A percentile compares a stretch with the other conserved stretches of the same genome.
Conservation (phyloP, 2,888 invertebrate species). For the Heliconius erato region DNA sequence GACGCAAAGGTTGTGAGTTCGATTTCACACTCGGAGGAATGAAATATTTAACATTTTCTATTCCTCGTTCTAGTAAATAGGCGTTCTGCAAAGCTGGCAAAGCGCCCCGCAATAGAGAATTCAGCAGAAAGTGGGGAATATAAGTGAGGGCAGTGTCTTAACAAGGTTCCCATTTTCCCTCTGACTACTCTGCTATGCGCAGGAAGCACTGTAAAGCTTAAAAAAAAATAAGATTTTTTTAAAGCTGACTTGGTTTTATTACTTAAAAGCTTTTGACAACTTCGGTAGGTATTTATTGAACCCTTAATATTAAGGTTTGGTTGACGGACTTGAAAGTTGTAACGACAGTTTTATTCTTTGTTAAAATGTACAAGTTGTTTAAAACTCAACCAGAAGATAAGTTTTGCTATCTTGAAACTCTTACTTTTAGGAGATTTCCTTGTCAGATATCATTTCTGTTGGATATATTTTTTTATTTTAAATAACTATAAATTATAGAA, state of each 20-base stretch:
- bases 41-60: too few species aligned
- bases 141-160: too few species aligned
- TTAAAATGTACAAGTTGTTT: constrained; percentile 44
- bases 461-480: not conserved
- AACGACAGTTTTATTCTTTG: constrained; percentile 47
- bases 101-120: too few species aligned
- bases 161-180: too few species aligned
- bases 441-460: not conserved
- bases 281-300: constrained; percentile 17
- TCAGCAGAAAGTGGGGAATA: too few species aligned
- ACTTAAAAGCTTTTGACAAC: constrained; percentile 4
- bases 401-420: not conserved
- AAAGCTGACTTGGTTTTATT: not conserved
- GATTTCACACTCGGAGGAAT: too few species aligned
- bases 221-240: not conserved
- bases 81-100: too few species aligned
- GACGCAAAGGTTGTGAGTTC: too few species aligned
- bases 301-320: constrained; percentile 16
- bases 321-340: constrained; percentile 42
- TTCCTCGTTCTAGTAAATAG: too few species aligned
- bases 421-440: not conserved
- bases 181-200: too few species aligned
- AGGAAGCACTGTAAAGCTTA: too few species aligned
- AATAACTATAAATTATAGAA: not conserved
- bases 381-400: constrained; percentile 28